These are phyloP conservation scores for Chloromyia formosa DNA, from an alignment of 2,888 invertebrate genomes.

Conservation along the genomic window DNA sequence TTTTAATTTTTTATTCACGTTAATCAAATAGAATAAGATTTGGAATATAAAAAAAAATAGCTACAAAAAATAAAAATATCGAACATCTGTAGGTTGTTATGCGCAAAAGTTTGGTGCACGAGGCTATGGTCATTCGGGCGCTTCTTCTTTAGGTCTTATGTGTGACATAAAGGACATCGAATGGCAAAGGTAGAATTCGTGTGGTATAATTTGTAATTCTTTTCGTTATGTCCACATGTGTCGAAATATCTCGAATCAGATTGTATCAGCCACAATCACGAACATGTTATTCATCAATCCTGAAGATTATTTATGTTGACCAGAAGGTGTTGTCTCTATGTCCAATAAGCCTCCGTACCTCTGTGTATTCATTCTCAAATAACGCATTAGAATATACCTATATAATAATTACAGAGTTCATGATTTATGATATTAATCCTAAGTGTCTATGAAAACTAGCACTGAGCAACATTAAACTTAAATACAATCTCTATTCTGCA, in stretches of 20 bases:
- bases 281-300: background rate
- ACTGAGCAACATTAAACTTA: too few species aligned
- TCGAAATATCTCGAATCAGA: background rate
- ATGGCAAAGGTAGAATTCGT: constrained; percentile 73
- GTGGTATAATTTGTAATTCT: background rate
- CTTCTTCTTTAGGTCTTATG: constrained; percentile 83
- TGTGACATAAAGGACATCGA: constrained; percentile 82
- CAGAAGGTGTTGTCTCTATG: too few species aligned
- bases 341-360: background rate
- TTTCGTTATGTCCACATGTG: background rate
- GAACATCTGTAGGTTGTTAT: constrained; percentile 81
- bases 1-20: background rate
- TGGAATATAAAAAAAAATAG: background rate
- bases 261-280: background rate
- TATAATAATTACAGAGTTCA: too few species aligned
- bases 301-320: too few species aligned
- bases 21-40: background rate
- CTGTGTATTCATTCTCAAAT: background rate
- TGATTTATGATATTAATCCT: too few species aligned
- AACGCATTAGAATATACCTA: too few species aligned
- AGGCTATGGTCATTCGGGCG: constrained; percentile 92
- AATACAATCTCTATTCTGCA: constrained; percentile 56
- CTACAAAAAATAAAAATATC: background rate
- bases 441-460: too few species aligned
- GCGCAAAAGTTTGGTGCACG: constrained; percentile 94